Percentiles rank a stretch among this genome's conserved stretches.
Evolutionary conservation across 2,888 invertebrate genomes (phyloP).

Genomic region (Pristionchus fissidentatus): DNA sequence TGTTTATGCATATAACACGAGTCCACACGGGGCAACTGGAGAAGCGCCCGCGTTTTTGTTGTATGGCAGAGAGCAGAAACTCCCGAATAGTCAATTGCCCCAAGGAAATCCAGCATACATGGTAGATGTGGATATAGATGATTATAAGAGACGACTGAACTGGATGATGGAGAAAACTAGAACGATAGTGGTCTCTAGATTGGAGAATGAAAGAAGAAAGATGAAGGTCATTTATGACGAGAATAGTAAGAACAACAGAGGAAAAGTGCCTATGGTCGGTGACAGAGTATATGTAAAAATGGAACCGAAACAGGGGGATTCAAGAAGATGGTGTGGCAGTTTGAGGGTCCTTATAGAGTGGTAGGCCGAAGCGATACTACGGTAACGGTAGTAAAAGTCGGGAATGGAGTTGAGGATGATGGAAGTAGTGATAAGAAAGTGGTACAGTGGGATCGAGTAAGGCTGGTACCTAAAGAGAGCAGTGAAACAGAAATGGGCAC

Average conservation of each 20-base stretch:
- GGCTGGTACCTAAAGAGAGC: not conserved
- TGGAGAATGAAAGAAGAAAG: not conserved
- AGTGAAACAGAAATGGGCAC: not conserved
- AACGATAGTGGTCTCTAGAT: not conserved
- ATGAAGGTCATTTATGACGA: slow-evolving; percentile 25
- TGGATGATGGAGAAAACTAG: slow-evolving; percentile 28
- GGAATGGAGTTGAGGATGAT: not conserved
- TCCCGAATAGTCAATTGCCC: not conserved
- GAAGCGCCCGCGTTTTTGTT: not conserved
- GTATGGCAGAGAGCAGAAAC: not conserved
- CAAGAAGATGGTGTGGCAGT: not conserved
- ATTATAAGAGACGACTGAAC: not conserved
- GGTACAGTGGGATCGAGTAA: not conserved
- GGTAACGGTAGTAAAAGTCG: not conserved
- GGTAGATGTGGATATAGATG: slow-evolving; percentile 11
- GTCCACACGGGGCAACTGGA: not conserved
- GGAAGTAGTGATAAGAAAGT: not conserved
- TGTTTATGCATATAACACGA: not conserved
- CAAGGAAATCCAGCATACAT: not conserved
- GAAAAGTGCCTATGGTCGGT: not conserved
- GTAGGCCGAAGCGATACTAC: not conserved
- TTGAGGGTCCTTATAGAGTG: slow-evolving; percentile 26
- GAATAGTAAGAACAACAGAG: not conserved
- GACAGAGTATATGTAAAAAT: slow-evolving; percentile 29
- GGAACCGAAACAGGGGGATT: not conserved